phyloP scores from a whole-genome alignment of 2,113 vertebrate species.

The Dolichallabes microphthalmus region DNA sequence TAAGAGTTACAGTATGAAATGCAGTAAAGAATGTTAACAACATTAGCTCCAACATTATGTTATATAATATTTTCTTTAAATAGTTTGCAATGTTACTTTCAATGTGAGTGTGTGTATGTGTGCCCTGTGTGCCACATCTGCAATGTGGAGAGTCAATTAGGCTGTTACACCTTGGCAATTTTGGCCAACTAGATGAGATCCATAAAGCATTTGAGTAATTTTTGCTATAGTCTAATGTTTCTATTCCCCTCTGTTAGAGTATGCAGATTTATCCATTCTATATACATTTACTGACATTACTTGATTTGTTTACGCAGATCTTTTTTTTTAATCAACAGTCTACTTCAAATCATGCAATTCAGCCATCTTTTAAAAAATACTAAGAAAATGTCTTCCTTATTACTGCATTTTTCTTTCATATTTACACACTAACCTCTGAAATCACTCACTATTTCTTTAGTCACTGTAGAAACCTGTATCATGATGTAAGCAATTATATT shows the following conservation, averaged over 20 bases:
- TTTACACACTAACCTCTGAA: neutral
- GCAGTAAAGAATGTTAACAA: too few relatives aligned
- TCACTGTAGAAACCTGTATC: neutral
- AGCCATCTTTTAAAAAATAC: neutral
- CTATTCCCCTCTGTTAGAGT: neutral
- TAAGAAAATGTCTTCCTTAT: neutral
- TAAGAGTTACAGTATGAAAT: too few relatives aligned
- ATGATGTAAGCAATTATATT: neutral
- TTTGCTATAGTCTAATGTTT: slow-evolving; percentile 38
- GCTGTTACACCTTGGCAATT: slow-evolving; percentile 71
- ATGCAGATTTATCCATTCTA: neutral
- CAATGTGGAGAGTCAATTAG: slow-evolving; percentile 72
- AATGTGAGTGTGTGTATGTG: too few relatives aligned
- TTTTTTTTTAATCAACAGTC: neutral
- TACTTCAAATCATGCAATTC: neutral
- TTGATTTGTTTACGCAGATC: neutral
- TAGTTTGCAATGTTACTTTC: too few relatives aligned
- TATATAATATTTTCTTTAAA: too few relatives aligned
- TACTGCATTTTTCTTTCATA: neutral
- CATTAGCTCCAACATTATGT: too few relatives aligned
- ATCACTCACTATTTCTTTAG: neutral
- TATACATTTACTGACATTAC: neutral
- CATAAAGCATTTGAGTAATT: slow-evolving; percentile 67
- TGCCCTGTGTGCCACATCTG: too few relatives aligned
- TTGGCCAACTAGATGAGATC: slow-evolving; percentile 71